Conservation (phyloP, 2,797 vertebrate species). For the Kryptolebias ocellatus region DNA sequence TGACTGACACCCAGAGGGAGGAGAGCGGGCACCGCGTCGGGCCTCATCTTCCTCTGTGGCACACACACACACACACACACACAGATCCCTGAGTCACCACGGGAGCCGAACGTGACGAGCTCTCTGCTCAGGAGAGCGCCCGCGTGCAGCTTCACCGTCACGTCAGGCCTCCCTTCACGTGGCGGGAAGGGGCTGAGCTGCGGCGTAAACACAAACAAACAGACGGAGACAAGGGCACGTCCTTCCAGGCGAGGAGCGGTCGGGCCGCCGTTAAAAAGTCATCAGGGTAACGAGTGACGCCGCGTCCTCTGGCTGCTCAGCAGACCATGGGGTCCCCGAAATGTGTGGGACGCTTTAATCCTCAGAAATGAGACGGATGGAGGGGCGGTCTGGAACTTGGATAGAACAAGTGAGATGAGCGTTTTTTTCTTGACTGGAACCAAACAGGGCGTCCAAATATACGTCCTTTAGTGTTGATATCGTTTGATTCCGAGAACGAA, state of each 20-base stretch:
- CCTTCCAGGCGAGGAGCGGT: conserved; percentile 67
- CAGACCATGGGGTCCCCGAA: conserved; percentile 47
- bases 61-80: conserved; percentile 25
- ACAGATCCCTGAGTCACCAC: conserved; percentile 62
- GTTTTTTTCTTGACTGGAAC: too few species aligned
- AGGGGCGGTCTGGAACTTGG: neutral
- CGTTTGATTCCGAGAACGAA: too few species aligned
- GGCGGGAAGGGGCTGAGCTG: conserved; percentile 33
- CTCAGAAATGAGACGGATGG: conserved; percentile 3
- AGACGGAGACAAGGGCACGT: conserved; percentile 66
- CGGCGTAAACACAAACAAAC: conserved; percentile 40
- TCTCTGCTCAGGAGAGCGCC: conserved; percentile 26
- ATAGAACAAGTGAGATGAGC: too few species aligned
- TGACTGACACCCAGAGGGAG: conserved; percentile 77
- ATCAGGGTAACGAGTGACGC: conserved; percentile 71
- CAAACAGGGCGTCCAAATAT: too few species aligned
- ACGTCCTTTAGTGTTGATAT: too few species aligned
- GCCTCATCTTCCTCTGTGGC: conserved; percentile 71
- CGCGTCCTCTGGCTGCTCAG: conserved; percentile 65
- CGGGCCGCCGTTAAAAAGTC: conserved; percentile 75
- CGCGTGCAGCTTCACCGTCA: conserved; percentile 11
- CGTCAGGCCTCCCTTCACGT: conserved; percentile 5
- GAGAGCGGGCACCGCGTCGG: conserved; percentile 71
- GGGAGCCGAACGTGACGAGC: conserved; percentile 35
- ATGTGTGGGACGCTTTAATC: conserved; percentile 21